Percentiles rank a stretch among this genome's conserved stretches.
These are phyloP conservation scores for Blomia tropicalis DNA, from an alignment of 2,888 invertebrate genomes.

Conservation along the genomic window DNA sequence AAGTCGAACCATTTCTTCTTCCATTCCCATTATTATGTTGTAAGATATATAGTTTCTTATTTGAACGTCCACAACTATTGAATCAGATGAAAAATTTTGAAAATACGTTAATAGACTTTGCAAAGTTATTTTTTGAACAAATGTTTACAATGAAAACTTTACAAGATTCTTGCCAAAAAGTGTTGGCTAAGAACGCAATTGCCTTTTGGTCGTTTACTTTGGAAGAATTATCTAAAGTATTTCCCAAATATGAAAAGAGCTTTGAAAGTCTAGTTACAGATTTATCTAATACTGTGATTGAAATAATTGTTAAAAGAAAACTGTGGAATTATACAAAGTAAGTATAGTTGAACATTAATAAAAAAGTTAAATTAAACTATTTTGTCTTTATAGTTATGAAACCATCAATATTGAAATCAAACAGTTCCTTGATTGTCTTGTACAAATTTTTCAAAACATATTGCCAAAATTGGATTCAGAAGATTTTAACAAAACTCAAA, in stretches of 20 bases:
- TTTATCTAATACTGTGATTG: not conserved
- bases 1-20: not conserved
- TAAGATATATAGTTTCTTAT: not conserved
- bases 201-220: not conserved
- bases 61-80: not conserved
- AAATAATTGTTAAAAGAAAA: not conserved
- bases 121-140: not conserved
- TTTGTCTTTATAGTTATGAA: no score
- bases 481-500: not conserved
- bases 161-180: not conserved
- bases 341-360: not conserved
- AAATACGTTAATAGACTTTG: not conserved
- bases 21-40: not conserved
- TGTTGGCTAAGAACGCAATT: not conserved
- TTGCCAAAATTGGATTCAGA: not conserved
- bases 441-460: not conserved
- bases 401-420: not conserved
- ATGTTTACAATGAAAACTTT: not conserved
- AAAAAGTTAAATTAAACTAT: not conserved
- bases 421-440: not conserved
- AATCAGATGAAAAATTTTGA: not conserved
- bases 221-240: not conserved
- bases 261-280: not conserved
- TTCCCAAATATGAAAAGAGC: not conserved
- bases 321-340: not conserved